A percentile compares a stretch with the other conserved stretches of the same genome.
These are phyloP conservation scores for Tenualosa ilisha DNA, from an alignment of 2,797 vertebrate species.

Conservation along the genomic window DNA sequence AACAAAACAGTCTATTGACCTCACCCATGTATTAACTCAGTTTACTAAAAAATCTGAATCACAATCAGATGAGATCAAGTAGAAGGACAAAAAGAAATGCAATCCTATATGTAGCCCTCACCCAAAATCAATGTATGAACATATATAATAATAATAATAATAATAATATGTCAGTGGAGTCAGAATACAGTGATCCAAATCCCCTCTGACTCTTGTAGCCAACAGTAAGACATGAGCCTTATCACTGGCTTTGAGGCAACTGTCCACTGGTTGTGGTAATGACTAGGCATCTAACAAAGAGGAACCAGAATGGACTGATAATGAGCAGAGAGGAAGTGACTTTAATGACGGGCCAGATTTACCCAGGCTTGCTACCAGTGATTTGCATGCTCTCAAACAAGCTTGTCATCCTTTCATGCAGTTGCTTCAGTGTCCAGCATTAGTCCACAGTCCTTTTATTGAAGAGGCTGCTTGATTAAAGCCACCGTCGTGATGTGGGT, in stretches of 20 bases:
- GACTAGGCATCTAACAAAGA: not conserved
- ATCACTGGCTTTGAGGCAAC: not conserved
- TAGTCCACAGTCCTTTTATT: not conserved
- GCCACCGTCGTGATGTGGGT: not conserved
- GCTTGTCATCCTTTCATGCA: constrained; percentile 4
- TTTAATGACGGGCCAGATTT: constrained; percentile 14
- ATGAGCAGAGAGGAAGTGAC: not conserved
- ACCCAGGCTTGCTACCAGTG: constrained; percentile 1
- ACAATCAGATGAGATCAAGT: not conserved
- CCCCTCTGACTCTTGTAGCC: not conserved
- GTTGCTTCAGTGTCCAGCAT: not conserved
- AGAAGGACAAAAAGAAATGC: too few relatives aligned
- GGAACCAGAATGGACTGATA: not conserved
- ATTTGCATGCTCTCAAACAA: not conserved
- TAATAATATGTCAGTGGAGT: not conserved
- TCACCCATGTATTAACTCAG: too few relatives aligned
- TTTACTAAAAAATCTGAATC: too few relatives aligned
- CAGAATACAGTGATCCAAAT: not conserved
- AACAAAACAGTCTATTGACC: too few relatives aligned
- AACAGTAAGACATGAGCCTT: not conserved
- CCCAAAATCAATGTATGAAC: too few relatives aligned
- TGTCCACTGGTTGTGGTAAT: not conserved
- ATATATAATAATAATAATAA: too few relatives aligned
- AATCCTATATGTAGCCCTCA: too few relatives aligned
- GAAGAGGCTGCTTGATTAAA: not conserved